Conservation (phyloP, 1,140 invertebrate species). For the Caenorhabditis inopinata region DNA sequence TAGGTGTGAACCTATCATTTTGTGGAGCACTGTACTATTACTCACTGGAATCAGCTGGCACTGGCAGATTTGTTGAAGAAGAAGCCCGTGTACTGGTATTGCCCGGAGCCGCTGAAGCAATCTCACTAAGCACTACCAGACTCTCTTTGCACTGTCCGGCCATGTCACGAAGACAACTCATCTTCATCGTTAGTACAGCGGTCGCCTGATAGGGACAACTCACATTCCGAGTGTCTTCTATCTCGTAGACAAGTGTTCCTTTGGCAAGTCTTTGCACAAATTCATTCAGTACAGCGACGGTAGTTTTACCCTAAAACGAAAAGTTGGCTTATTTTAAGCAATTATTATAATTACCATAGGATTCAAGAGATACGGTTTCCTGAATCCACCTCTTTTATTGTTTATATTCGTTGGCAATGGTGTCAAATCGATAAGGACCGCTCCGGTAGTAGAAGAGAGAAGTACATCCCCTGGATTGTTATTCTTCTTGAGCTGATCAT, state of each 20-base stretch:
- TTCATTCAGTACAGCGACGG: background rate
- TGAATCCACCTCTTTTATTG: background rate
- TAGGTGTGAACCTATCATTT: too few relatives aligned
- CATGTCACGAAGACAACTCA: background rate
- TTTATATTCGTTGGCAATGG: background rate
- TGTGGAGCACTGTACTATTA: too few relatives aligned
- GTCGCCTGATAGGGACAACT: background rate
- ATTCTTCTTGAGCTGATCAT: slow-evolving; percentile 1
- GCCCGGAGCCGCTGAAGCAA: background rate
- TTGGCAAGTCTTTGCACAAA: slow-evolving; percentile 5
- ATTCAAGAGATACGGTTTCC: background rate
- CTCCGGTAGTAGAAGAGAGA: background rate
- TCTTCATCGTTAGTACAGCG: background rate
- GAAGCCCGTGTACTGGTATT: background rate
- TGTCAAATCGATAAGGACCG: background rate
- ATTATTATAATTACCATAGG: background rate
- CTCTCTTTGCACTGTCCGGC: slow-evolving; percentile 1
- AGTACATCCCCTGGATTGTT: background rate
- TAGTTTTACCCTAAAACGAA: background rate
- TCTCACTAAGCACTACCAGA: background rate
- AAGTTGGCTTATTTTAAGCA: background rate
- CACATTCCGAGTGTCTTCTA: slow-evolving; percentile 1
- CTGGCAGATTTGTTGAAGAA: too few relatives aligned
- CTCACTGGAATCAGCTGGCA: background rate
- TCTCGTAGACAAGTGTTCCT: background rate